Evolutionary conservation across 2,797 vertebrate genomes (phyloP).

Genomic region (Paramormyrops hopkinsi): DNA sequence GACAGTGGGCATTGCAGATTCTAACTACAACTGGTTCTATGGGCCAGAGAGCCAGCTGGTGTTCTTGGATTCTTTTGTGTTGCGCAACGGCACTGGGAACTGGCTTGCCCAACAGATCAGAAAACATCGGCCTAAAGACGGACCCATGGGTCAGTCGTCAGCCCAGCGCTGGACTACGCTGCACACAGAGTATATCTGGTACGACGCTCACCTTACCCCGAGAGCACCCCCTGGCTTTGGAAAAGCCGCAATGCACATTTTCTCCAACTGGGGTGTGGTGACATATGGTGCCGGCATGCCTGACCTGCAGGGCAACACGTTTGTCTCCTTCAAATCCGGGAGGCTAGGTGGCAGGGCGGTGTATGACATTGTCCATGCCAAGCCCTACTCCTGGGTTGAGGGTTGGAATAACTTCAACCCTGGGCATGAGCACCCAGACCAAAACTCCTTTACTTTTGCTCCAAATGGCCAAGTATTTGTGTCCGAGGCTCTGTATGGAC

Average conservation of each 20-base stretch:
- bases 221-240: constrained; percentile 60
- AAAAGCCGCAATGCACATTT: constrained; percentile 65
- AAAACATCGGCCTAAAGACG: constrained; percentile 75
- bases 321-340: constrained; percentile 80
- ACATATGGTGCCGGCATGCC: constrained; percentile 73
- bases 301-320: constrained; percentile 65
- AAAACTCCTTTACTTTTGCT: constrained; percentile 83
- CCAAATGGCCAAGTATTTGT: constrained; percentile 80
- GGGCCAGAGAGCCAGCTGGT: constrained; percentile 80
- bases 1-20: constrained; percentile 77
- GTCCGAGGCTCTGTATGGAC: constrained; percentile 78
- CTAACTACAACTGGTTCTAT: constrained; percentile 87
- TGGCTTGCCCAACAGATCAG: constrained; percentile 79
- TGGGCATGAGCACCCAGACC: constrained; percentile 78
- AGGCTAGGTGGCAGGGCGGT: constrained; percentile 75
- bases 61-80: constrained; percentile 72
- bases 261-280: constrained; percentile 81
- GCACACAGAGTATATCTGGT: constrained; percentile 81
- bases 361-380: constrained; percentile 77
- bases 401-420: constrained; percentile 80
- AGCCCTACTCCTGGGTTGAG: constrained; percentile 74
- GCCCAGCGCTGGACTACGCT: constrained; percentile 78
- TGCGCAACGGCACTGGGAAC: constrained; percentile 74
- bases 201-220: constrained; percentile 58
- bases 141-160: constrained; percentile 75